phyloP scores from a whole-genome alignment of 2,888 invertebrate genomes.

The Drosophila greeni region DNA sequence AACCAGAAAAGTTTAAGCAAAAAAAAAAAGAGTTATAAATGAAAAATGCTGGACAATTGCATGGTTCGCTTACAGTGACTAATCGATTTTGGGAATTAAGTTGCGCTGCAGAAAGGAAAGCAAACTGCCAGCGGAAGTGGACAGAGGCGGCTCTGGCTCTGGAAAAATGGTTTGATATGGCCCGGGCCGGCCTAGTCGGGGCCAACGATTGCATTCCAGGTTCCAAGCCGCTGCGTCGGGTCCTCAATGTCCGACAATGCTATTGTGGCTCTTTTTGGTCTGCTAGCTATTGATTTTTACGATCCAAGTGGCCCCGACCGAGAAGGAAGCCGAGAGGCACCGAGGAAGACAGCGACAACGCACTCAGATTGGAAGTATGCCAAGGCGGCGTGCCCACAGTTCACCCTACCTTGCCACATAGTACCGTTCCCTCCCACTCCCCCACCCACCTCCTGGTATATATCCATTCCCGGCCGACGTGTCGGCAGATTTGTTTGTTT shows the following conservation, averaged over 20 bases:
- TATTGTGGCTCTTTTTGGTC: slow-evolving; percentile 37
- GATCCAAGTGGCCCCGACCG: slow-evolving; percentile 30
- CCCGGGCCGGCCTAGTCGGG: slow-evolving; percentile 12
- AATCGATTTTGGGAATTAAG: slow-evolving; percentile 68
- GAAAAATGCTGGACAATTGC: slow-evolving; percentile 70
- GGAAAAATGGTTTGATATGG: slow-evolving; percentile 45
- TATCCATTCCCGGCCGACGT: slow-evolving; percentile 38
- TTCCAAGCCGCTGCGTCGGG: slow-evolving; percentile 36
- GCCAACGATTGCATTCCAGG: slow-evolving; percentile 17
- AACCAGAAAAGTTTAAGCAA: slow-evolving; percentile 29
- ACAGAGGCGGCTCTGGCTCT: slow-evolving; percentile 4
- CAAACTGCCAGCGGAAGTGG: slow-evolving; percentile 25
- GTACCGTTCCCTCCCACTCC: neutral
- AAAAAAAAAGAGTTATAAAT: slow-evolving; percentile 51
- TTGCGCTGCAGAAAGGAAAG: slow-evolving; percentile 47
- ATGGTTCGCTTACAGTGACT: slow-evolving; percentile 68
- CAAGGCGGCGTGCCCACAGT: slow-evolving; percentile 26
- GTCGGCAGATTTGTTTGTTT: slow-evolving; percentile 55
- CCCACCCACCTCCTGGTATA: neutral
- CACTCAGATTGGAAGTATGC: slow-evolving; percentile 53
- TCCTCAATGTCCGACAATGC: slow-evolving; percentile 37
- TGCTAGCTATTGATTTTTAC: slow-evolving; percentile 58
- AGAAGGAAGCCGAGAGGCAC: slow-evolving; percentile 20
- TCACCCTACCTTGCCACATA: slow-evolving; percentile 13
- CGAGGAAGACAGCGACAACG: slow-evolving; percentile 37